Evolutionary conservation across 2,888 invertebrate species (phyloP), one percentile per base, ranked within the genome.

Genomic region (Coleophora deauratella): DNA sequence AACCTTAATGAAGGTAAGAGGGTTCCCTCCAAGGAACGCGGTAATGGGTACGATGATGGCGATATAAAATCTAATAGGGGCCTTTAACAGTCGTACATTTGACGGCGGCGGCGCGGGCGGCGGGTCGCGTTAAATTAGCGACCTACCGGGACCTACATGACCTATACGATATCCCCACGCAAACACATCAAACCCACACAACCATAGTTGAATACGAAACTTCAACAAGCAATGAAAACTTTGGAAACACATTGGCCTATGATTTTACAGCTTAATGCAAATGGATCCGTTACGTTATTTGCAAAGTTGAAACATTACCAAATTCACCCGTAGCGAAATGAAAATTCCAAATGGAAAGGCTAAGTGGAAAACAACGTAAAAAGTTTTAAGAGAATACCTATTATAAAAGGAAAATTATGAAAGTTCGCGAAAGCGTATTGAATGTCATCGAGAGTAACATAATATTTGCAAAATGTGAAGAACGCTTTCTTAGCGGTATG

Each of bases 21-120:
- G 59, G 59, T 54, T 61, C 60, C 63, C 70, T 60, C 66, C 54
- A 66, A 74, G 71, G 72, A 70, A 69, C 67, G 66, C 53, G 59
- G 58, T 72, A 72, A 75, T 65, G 51, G 63, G 61, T 60, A 67
- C 68, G 66, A 66, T 76, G 71, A 75, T 77, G 64, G 69, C 66
- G 54, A 56, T 71, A 76, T 79, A 78, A 79, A 79, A 79, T 77
- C 72, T 78, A 78, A 81, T 76, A 71, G 74, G 57, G 58, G 60
- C 60, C 65, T 63, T 57, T 64, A 66, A 66, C 66, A 69, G 63
- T 69, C 55, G 62, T 59, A 56, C 56, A 58, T 57, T 58, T 50
- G 43, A 34, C 33, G 42, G 41, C n/a, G n/a, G n/a, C n/a, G n/a
- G n/a, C n/a, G n/a, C n/a, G n/a, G 43, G 31, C 33, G 42, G 41